Conservation (phyloP, 2,888 invertebrate species). For the Pyrrhosoma nymphula region DNA sequence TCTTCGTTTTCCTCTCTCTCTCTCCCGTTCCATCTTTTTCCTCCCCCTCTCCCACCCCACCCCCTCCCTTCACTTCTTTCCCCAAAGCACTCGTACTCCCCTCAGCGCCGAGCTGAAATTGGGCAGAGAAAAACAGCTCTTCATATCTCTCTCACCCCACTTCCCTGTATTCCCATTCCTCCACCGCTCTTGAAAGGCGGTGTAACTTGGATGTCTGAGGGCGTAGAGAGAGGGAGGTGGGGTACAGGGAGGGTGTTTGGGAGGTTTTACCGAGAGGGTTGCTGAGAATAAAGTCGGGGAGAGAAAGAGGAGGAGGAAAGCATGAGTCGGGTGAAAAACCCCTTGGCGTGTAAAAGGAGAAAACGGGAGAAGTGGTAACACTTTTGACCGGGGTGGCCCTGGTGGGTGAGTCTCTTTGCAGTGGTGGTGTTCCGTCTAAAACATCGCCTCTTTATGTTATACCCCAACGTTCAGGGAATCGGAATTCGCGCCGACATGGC, state of each 20-base stretch:
- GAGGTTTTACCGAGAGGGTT: neutral
- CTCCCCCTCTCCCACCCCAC: neutral
- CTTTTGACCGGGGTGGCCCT: neutral
- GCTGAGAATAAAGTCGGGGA: neutral
- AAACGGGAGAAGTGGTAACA: neutral
- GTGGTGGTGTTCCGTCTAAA: neutral
- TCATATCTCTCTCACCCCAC: neutral
- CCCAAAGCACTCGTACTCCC: no score
- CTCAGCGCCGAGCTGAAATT: neutral
- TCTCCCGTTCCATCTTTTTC: neutral
- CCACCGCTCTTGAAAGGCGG: neutral
- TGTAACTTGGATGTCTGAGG: neutral
- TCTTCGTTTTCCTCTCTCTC: neutral
- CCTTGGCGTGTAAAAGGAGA: neutral
- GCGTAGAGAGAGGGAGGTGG: neutral
- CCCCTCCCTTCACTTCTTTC: neutral
- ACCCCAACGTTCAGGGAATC: neutral
- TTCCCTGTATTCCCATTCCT: neutral
- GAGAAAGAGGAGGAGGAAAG: neutral
- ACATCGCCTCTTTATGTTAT: neutral
- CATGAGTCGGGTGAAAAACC: neutral
- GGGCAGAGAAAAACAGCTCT: constrained; percentile 17
- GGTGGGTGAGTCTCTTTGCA: neutral
- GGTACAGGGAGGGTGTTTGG: neutral
- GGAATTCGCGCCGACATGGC: neutral